Percentiles rank a stretch among this genome's conserved stretches.
These are phyloP conservation scores for Eupelmus urozonus DNA, from an alignment of 2,888 invertebrate genomes.

Conservation along the genomic window DNA sequence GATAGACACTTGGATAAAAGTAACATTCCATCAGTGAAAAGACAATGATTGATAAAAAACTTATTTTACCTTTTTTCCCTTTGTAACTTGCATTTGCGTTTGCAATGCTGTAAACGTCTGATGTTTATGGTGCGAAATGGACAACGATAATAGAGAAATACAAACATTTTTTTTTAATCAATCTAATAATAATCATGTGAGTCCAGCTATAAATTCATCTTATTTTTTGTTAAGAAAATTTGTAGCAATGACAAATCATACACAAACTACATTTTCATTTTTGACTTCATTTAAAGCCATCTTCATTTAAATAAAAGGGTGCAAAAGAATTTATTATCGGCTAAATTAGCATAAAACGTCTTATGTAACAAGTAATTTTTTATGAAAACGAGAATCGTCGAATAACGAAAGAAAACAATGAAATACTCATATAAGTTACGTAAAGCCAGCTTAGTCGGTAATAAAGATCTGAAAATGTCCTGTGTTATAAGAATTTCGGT, in stretches of 20 bases:
- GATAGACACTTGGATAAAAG: conserved; percentile 6
- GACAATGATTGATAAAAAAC: conserved; percentile 28
- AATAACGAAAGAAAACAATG: too few relatives aligned
- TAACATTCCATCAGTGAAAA: conserved; percentile 43
- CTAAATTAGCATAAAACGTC: too few relatives aligned
- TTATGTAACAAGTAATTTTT: too few relatives aligned
- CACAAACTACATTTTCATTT: conserved; percentile 5
- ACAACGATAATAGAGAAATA: conserved; percentile 5
- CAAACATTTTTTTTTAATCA: background rate
- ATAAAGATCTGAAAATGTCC: background rate
- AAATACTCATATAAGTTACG: background rate
- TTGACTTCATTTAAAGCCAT: background rate
- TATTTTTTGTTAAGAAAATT: background rate
- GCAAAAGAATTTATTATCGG: conserved; percentile 21
- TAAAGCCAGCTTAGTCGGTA: background rate
- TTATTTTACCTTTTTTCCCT: background rate
- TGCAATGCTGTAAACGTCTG: background rate
- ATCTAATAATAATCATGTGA: background rate
- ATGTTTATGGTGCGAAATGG: conserved; percentile 4
- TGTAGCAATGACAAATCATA: background rate
- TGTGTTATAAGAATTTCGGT: background rate
- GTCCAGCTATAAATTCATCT: background rate
- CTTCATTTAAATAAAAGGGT: background rate
- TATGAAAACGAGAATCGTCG: background rate
- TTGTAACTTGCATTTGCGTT: conserved; percentile 18